phyloP scores from a whole-genome alignment of 2,888 invertebrate species.

The Pyrocoelia pectoralis region DNA sequence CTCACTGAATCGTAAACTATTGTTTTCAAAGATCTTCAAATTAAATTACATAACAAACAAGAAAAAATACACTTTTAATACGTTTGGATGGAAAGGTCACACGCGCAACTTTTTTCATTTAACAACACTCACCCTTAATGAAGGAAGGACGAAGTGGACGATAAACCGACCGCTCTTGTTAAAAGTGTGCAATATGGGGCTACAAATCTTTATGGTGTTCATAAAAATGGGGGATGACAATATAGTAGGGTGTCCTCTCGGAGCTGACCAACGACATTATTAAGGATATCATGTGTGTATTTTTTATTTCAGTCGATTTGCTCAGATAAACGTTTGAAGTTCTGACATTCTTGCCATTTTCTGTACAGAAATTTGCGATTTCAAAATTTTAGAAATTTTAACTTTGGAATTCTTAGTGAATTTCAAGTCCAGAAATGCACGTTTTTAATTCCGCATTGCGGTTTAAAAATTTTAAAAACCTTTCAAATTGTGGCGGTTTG shows the following conservation, averaged over 20 bases:
- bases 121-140: neutral
- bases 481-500: no score
- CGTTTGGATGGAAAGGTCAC: neutral
- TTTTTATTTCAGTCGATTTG: no score
- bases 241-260: neutral
- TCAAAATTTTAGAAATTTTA: no score
- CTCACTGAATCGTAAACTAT: neutral
- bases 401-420: no score
- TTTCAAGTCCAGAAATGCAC: no score
- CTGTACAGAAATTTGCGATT: no score
- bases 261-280: neutral
- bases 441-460: no score
- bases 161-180: neutral
- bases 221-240: neutral
- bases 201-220: conserved; percentile 1
- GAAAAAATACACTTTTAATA: neutral
- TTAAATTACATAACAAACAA: neutral
- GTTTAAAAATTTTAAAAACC: no score
- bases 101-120: neutral
- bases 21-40: neutral
- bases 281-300: neutral
- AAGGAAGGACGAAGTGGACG: neutral
- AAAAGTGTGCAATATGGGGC: neutral
- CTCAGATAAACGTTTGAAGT: no score
- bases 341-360: no score